A percentile compares a stretch with the other conserved stretches of the same genome.
Conservation (phyloP, 2,888 invertebrate genomes). For the Branchinecta sandiegonensis region DNA sequence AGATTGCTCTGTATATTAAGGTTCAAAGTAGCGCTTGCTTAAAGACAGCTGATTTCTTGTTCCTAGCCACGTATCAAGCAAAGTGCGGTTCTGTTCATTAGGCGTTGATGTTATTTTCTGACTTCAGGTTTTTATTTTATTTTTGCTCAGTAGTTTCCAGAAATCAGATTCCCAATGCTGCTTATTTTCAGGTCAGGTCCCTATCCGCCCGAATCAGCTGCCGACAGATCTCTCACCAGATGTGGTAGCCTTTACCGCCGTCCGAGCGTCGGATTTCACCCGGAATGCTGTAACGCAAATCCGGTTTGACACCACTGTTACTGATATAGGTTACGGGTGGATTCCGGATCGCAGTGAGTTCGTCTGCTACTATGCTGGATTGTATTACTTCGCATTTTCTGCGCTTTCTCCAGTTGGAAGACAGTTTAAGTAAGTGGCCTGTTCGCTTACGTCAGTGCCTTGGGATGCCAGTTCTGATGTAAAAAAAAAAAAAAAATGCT, state of each 20-base stretch:
- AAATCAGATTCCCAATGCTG: no score
- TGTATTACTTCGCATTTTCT: constrained; percentile 38
- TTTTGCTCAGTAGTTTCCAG: no score
- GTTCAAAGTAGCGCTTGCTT: no score
- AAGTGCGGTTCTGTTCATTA: no score
- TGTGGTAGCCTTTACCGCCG: constrained; percentile 24
- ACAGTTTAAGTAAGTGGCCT: constrained; percentile 22
- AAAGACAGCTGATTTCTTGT: no score
- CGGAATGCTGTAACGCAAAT: constrained; percentile 27
- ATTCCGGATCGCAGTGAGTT: constrained; percentile 36
- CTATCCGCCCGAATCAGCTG: neutral
- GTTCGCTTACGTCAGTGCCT: neutral
- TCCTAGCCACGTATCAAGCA: no score
- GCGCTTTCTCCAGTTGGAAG: constrained; percentile 27
- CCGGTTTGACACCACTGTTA: constrained; percentile 31
- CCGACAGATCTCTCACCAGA: constrained; percentile 17
- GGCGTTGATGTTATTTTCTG: no score
- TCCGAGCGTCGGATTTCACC: constrained; percentile 29
- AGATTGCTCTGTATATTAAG: no score
- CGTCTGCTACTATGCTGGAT: constrained; percentile 38
- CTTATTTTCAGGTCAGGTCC: neutral
- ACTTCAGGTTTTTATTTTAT: no score
- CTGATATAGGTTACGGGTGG: constrained; percentile 38
- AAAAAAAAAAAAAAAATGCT: no score
- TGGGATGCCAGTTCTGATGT: no score